Percentiles rank a stretch among this genome's conserved stretches.
phyloP scores from a whole-genome alignment of 37 sponge, comb jelly and placozoan species.

The Haliclona indistincta region DNA sequence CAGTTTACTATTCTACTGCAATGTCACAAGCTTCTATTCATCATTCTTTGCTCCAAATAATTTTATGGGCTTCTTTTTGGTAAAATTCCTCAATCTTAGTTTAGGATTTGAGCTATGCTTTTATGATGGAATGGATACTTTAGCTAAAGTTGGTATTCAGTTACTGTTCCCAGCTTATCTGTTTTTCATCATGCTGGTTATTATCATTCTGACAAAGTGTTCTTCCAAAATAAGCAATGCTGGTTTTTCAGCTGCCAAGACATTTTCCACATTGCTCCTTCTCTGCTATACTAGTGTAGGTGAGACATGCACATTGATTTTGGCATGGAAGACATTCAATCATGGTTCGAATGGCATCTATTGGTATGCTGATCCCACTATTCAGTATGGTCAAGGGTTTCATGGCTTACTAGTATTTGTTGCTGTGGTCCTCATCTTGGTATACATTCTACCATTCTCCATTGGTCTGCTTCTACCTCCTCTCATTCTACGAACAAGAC shows the following conservation, averaged over 20 bases:
- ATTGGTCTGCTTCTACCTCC: constrained; percentile 16
- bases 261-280: constrained; percentile 34
- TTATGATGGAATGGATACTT: constrained; percentile 40
- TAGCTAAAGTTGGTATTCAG: constrained; percentile 30
- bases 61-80: no score
- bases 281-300: constrained; percentile 30
- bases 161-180: constrained; percentile 55
- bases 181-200: constrained; percentile 20
- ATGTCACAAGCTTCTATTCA: neutral
- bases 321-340: neutral
- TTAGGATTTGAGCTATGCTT: constrained; percentile 46
- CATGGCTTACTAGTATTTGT: constrained; percentile 15
- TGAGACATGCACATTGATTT: constrained; percentile 16
- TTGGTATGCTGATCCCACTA: constrained; percentile 48
- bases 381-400: constrained; percentile 25
- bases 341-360: neutral
- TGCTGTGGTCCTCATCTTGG: constrained; percentile 11
- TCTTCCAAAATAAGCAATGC: neutral
- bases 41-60: no score
- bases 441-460: constrained; percentile 46
- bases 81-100: no score
- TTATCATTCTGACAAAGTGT: neutral
- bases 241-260: constrained; percentile 36
- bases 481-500: neutral
- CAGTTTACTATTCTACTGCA: constrained; percentile 46